Evolutionary conservation across 2,797 vertebrate species (phyloP).

Genomic region (Lerista edwardsae): DNA sequence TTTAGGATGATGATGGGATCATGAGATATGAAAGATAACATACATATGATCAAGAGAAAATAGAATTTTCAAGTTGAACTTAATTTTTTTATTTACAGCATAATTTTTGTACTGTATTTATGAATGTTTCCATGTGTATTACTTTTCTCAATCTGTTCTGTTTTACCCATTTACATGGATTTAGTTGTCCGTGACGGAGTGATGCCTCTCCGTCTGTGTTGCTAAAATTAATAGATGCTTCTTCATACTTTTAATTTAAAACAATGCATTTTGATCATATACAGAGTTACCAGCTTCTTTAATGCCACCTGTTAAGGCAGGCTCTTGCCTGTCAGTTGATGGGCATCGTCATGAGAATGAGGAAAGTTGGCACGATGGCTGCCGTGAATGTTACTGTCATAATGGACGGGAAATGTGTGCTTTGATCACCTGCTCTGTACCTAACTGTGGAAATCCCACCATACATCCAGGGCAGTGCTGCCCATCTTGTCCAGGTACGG

Average conservation of each 20-base stretch:
- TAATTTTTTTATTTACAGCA: no score
- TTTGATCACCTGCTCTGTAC: slow-evolving; percentile 88
- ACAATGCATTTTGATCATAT: slow-evolving; percentile 43
- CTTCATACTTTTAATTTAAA: slow-evolving; percentile 35
- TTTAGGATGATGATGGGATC: no score
- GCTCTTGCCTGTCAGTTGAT: slow-evolving; percentile 88
- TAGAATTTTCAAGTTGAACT: no score
- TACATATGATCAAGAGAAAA: no score
- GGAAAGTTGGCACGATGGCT: slow-evolving; percentile 90
- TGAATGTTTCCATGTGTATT: no score
- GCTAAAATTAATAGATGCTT: background rate
- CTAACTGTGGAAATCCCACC: slow-evolving; percentile 84
- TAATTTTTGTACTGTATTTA: no score
- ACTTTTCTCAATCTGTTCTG: no score
- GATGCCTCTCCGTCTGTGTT: background rate
- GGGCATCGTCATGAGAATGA: slow-evolving; percentile 86
- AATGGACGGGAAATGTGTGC: slow-evolving; percentile 89
- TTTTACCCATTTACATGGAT: no score
- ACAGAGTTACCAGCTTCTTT: slow-evolving; percentile 76
- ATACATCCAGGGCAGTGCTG: slow-evolving; percentile 87
- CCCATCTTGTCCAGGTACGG: slow-evolving; percentile 85
- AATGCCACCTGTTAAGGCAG: slow-evolving; percentile 79
- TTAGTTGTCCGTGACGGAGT: background rate
- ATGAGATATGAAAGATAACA: no score
- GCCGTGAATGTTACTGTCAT: slow-evolving; percentile 90